Evolutionary conservation across 2,888 invertebrate species (phyloP), one percentile per base, ranked within the genome.

Genomic region (Neria commutata): DNA sequence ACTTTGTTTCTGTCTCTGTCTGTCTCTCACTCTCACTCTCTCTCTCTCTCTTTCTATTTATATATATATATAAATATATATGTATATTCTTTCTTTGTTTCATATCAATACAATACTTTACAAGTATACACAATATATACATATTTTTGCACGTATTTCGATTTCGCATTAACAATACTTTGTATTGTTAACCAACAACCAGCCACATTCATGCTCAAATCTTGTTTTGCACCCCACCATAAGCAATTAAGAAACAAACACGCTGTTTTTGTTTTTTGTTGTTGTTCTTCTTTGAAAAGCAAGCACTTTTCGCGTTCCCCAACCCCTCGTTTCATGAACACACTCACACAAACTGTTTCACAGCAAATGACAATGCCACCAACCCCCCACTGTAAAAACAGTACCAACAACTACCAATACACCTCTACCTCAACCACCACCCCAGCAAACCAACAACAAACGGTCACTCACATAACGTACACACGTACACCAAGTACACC

Each of bases 111-210:
- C 63, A 48, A 60, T 60, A 53, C 63, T 55, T 45, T 68, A 62
- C 65, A 69, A 74, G 66, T 69, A 67, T 71, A 71, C 69, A 73
- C 70, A 68, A 74, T 74, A 74, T 74, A 71, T 42, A 55, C 49
- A 47, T 56, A 58, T 72, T 74, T 74, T 72, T 74, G 74, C 74
- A 74, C 76, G 74, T 73, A 71, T 69, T 72, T 70, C 67, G 72
- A 68, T 70, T 73, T 71, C n/a, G 74, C 76, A 76, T 72, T 69
- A n/a, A n/a, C n/a, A 75, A 68, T 70, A 71, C 70, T 47, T 47
- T 47, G 56, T 48, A 47, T 52, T 47, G 40, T 48, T 34, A 52
- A n/a, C 23, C 19, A 25, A 33, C 26, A 29, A 23, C n/a, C 11
- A n/a, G 72, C 70, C 73, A 71, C 75, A 72, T 71, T 71, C 71